phyloP scores from a whole-genome alignment of 2,797 vertebrate genomes.

The Arnoldichthys spilopterus region DNA sequence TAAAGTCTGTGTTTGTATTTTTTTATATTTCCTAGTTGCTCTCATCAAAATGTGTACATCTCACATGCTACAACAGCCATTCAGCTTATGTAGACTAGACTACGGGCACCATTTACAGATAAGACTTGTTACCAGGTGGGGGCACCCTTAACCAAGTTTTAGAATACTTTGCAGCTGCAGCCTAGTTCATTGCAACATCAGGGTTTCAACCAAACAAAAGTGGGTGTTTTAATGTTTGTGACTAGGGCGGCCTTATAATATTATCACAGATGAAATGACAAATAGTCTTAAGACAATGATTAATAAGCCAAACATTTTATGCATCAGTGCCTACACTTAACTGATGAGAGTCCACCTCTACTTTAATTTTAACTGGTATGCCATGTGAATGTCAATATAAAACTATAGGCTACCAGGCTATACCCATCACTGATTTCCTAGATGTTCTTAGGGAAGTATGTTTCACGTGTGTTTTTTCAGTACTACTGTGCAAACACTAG shows the following conservation, averaged over 20 bases:
- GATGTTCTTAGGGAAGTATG: not conserved
- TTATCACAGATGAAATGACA: not conserved
- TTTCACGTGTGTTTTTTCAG: not conserved
- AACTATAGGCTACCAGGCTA: not conserved
- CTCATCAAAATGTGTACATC: not conserved
- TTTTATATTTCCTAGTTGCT: not conserved
- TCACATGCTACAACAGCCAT: not conserved
- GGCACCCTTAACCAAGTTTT: constrained; percentile 84
- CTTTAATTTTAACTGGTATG: not conserved
- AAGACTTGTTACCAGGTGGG: constrained; percentile 77
- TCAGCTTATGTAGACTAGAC: not conserved
- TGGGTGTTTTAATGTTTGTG: constrained; percentile 10
- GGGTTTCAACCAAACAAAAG: constrained; percentile 48
- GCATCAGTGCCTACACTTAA: not conserved
- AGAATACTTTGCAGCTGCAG: constrained; percentile 50
- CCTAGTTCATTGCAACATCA: constrained; percentile 17
- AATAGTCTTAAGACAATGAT: not conserved
- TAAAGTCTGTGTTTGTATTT: not conserved
- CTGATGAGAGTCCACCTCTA: not conserved
- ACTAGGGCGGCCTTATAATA: not conserved
- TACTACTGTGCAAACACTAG: constrained; percentile 54
- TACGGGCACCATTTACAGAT: constrained; percentile 33
- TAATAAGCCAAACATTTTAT: not conserved
- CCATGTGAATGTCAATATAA: not conserved
- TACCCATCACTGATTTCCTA: not conserved